Percentiles rank a stretch among this genome's conserved stretches.
These are phyloP conservation scores for Pangasius macronema DNA, from an alignment of 2,797 vertebrate genomes.

Conservation along the genomic window DNA sequence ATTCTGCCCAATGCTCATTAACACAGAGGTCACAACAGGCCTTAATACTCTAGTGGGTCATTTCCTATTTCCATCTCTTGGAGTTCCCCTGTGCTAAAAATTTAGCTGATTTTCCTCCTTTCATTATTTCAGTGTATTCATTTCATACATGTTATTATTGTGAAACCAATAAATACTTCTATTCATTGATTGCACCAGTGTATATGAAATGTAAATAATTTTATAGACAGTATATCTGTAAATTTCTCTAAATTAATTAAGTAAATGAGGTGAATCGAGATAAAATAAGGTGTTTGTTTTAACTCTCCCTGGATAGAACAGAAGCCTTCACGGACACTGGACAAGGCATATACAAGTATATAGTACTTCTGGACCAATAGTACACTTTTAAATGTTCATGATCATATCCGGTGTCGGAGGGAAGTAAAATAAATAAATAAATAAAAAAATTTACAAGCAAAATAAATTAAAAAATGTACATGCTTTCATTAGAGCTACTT, in stretches of 20 bases:
- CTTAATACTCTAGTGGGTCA: not conserved
- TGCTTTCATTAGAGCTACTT: not conserved
- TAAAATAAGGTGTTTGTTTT: not conserved
- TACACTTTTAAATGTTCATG: not conserved
- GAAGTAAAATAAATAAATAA: no score
- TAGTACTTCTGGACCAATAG: not conserved
- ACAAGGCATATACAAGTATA: not conserved
- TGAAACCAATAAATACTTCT: not conserved
- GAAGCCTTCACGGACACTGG: not conserved
- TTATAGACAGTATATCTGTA: not conserved
- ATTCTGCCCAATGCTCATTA: slow-evolving; percentile 25
- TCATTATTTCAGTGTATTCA: not conserved
- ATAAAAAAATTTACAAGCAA: not conserved
- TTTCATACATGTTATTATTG: not conserved
- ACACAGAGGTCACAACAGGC: not conserved
- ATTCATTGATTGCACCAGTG: not conserved
- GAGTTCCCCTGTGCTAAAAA: slow-evolving; percentile 11
- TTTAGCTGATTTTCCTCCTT: slow-evolving; percentile 1
- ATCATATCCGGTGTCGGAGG: not conserved
- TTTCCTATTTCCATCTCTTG: slow-evolving; percentile 1
- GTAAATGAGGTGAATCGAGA: not conserved
- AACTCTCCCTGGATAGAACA: not conserved
- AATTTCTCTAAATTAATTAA: no score
- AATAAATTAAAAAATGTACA: no score
- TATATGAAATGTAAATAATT: not conserved